These are phyloP conservation scores for Sminthurinus aureus DNA, from an alignment of 2,888 invertebrate genomes.

Conservation along the genomic window DNA sequence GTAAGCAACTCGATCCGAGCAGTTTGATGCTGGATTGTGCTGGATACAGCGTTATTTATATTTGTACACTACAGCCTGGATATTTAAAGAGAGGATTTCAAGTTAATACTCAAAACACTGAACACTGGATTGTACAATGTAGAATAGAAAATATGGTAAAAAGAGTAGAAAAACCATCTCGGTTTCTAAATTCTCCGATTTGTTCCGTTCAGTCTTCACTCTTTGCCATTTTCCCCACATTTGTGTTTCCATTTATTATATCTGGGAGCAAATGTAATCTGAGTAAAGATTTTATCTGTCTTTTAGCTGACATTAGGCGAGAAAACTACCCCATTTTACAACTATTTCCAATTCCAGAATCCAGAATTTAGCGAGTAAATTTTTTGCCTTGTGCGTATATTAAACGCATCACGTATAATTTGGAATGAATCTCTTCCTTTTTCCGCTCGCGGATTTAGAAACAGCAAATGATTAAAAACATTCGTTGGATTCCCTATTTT, in stretches of 20 bases:
- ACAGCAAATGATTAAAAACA: background rate
- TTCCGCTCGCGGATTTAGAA: background rate
- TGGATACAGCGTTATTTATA: too few relatives aligned
- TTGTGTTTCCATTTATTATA: background rate
- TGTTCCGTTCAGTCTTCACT: background rate
- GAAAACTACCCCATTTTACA: too few relatives aligned
- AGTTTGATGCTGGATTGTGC: too few relatives aligned
- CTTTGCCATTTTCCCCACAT: background rate
- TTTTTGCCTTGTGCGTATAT: too few relatives aligned
- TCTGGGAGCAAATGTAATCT: background rate
- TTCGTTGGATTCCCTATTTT: background rate
- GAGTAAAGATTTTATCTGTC: background rate
- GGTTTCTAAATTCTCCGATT: background rate
- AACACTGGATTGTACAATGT: conserved; percentile 16
- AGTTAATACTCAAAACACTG: conserved; percentile 24
- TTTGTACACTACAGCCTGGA: background rate
- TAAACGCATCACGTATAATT: too few relatives aligned
- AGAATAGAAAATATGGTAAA: conserved; percentile 8
- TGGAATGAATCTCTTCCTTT: too few relatives aligned
- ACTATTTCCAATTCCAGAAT: too few relatives aligned
- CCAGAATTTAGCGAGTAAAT: too few relatives aligned
- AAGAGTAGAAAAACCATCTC: too few relatives aligned
- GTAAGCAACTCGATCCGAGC: background rate
- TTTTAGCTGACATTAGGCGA: background rate
- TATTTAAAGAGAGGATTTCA: background rate